phyloP scores from a whole-genome alignment of 2,797 vertebrate genomes.

The Brotula barbata region DNA sequence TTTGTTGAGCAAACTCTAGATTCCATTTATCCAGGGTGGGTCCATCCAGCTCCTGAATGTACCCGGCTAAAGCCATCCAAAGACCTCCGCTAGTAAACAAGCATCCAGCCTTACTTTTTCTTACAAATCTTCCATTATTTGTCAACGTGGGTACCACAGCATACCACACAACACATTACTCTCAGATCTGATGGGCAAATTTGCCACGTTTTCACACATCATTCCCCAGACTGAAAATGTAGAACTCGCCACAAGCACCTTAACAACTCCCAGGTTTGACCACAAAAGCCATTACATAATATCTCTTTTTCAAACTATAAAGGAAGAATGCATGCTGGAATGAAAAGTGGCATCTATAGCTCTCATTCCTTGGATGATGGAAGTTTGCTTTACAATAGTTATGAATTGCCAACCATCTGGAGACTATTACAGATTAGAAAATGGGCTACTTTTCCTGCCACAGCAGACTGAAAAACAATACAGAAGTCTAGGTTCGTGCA shows the following conservation, averaged over 20 bases:
- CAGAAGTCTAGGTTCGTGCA: constrained; percentile 49
- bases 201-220: constrained; percentile 4
- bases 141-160: constrained; percentile 24
- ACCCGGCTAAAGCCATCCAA: constrained; percentile 47
- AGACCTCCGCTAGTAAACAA: constrained; percentile 32
- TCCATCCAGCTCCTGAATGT: constrained; percentile 49
- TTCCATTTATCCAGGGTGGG: constrained; percentile 61
- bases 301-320: constrained; percentile 22
- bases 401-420: constrained; percentile 73
- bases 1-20: constrained; percentile 82
- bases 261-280: constrained; percentile 4
- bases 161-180: constrained; percentile 6
- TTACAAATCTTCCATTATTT: constrained; percentile 10
- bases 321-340: constrained; percentile 55
- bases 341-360: constrained; percentile 50
- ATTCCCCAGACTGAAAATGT: constrained; percentile 14
- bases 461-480: constrained; percentile 76
- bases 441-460: constrained; percentile 63
- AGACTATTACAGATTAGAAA: constrained; percentile 73
- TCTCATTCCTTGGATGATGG: constrained; percentile 46
- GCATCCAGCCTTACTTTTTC: constrained; percentile 19
- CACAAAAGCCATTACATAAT: constrained; percentile 38
- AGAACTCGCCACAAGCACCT: constrained; percentile 25
- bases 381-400: constrained; percentile 57
- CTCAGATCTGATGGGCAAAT: constrained; percentile 15